A percentile compares a stretch with the other conserved stretches of the same genome.
phyloP scores from a whole-genome alignment of 2,113 vertebrate species.

The Rhineura floridana region DNA sequence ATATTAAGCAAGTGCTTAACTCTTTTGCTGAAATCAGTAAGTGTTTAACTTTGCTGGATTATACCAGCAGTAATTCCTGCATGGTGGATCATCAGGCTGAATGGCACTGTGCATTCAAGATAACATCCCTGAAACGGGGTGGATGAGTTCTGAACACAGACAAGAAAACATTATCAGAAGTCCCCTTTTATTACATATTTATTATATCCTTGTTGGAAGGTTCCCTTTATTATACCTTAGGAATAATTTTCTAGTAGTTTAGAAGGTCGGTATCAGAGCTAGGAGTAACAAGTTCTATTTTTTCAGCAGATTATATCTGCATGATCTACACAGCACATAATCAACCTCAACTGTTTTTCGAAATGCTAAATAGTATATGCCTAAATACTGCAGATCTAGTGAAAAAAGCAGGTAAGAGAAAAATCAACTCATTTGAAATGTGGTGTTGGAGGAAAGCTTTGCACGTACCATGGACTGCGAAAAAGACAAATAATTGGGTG shows the following conservation, averaged over 20 bases:
- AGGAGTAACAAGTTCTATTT: not conserved
- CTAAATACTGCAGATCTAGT: not conserved
- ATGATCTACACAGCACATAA: not conserved
- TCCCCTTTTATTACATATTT: not conserved
- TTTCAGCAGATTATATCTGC: not conserved
- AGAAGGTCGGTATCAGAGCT: not conserved
- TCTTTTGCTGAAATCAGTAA: not conserved
- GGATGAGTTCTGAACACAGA: not conserved
- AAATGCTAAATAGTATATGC: not conserved
- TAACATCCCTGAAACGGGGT: not conserved
- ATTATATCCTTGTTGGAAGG: too few relatives aligned
- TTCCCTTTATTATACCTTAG: not conserved
- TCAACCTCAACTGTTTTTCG: not conserved
- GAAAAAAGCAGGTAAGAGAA: too few relatives aligned
- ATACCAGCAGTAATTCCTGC: not conserved
- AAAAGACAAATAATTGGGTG: too few relatives aligned
- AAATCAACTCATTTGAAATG: too few relatives aligned
- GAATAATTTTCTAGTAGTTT: not conserved
- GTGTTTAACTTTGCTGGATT: not conserved
- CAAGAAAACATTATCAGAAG: not conserved
- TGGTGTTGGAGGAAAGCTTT: too few relatives aligned
- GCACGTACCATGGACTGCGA: too few relatives aligned
- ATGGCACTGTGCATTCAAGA: not conserved
- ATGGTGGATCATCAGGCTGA: not conserved
- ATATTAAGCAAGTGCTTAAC: not conserved